Evolutionary conservation across 2,888 invertebrate genomes (phyloP).

Genomic region (Pyrocoelia pectoralis): DNA sequence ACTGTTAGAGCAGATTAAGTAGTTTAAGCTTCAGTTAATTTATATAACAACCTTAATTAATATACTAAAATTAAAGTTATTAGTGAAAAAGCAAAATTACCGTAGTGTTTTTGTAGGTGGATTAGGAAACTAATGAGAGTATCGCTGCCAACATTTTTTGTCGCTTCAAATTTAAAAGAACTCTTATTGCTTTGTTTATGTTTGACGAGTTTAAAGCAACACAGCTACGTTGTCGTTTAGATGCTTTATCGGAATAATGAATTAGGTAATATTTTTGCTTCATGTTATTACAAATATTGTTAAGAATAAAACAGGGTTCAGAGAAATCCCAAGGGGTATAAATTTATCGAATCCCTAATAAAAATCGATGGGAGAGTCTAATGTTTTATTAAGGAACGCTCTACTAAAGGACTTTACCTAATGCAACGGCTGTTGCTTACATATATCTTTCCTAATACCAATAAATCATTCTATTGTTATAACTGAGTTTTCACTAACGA

Average conservation of each 20-base stretch:
- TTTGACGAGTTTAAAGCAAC: neutral
- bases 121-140: conserved; percentile 10
- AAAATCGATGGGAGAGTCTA: neutral
- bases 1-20: conserved; percentile 1
- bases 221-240: neutral
- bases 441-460: neutral
- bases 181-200: neutral
- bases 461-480: conserved; percentile 1
- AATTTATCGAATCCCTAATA: neutral
- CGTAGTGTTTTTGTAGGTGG: neutral
- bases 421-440: conserved; percentile 1
- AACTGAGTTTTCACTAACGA: neutral
- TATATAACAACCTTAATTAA: conserved; percentile 7
- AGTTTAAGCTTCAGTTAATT: neutral
- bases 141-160: conserved; percentile 5
- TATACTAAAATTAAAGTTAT: conserved; percentile 3
- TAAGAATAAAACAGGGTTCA: neutral
- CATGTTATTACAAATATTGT: neutral
- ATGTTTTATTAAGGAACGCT: neutral
- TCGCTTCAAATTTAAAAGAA: neutral
- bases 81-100: conserved; percentile 3
- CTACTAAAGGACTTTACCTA: neutral
- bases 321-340: neutral
- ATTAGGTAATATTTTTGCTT: neutral
- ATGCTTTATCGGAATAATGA: too few relatives aligned